These are phyloP conservation scores for Drosophila paramelanica DNA, from an alignment of 2,888 invertebrate species.

Conservation along the genomic window DNA sequence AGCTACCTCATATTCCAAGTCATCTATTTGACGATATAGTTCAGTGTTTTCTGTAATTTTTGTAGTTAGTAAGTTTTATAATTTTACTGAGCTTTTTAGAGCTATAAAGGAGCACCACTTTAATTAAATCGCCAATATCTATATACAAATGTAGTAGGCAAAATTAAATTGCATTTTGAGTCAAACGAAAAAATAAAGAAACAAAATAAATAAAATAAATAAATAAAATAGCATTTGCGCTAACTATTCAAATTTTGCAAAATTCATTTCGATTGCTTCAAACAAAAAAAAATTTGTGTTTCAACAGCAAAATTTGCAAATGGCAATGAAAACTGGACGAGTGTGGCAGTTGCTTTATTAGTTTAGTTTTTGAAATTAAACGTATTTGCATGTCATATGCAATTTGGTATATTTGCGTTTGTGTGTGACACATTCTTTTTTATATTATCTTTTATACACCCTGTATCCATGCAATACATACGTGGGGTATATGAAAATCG, in stretches of 20 bases:
- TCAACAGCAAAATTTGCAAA: constrained; percentile 39
- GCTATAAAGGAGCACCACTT: no score
- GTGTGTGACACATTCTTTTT: constrained; percentile 20
- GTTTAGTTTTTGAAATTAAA: constrained; percentile 80
- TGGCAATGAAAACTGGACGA: constrained; percentile 23
- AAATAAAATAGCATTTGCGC: constrained; percentile 25
- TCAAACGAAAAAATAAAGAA: constrained; percentile 11
- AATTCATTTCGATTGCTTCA: constrained; percentile 60
- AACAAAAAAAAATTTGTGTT: constrained; percentile 8
- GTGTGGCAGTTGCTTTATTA: constrained; percentile 63
- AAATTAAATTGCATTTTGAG: constrained; percentile 38
- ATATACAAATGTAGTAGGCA: not conserved
- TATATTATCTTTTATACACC: constrained; percentile 11
- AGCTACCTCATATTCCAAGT: no score
- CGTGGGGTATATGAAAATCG: not conserved
- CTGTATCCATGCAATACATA: constrained; percentile 1
- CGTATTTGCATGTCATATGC: constrained; percentile 77
- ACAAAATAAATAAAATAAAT: no score
- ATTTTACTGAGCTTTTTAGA: no score
- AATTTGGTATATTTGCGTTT: constrained; percentile 52
- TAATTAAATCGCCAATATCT: not conserved
- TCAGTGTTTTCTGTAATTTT: no score
- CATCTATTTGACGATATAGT: no score
- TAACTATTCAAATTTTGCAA: constrained; percentile 50
- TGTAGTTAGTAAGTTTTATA: no score